These are phyloP conservation scores for Squalus acanthias DNA, from an alignment of 2,797 vertebrate species.

Conservation along the genomic window DNA sequence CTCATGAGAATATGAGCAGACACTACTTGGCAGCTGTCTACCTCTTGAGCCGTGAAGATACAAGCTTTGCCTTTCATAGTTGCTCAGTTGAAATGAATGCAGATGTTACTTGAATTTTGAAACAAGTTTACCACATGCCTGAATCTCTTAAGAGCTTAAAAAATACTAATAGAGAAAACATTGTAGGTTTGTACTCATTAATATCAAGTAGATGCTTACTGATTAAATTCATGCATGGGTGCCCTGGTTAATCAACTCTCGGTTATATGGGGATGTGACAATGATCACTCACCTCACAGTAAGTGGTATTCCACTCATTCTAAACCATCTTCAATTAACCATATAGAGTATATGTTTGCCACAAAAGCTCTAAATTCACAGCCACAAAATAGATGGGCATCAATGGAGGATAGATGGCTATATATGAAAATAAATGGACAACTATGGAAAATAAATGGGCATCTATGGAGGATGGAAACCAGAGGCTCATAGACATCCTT, in stretches of 20 bases:
- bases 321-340: not conserved
- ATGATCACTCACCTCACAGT: not conserved
- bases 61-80: not conserved
- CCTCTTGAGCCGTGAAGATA: not conserved
- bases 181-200: not conserved
- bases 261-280: not conserved
- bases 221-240: not conserved
- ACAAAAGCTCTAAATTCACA: not conserved
- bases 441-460: too few species aligned
- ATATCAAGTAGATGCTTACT: not conserved
- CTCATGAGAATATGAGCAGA: not conserved
- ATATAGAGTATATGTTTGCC: not conserved
- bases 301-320: not conserved
- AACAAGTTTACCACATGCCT: not conserved
- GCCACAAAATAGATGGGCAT: not conserved
- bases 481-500: too few species aligned
- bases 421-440: too few species aligned
- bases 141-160: not conserved
- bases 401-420: too few species aligned
- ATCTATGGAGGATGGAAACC: too few species aligned
- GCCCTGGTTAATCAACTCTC: not conserved
- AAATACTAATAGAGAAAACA: not conserved
- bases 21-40: not conserved
- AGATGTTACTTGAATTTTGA: not conserved
- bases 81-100: not conserved